A percentile compares a stretch with the other conserved stretches of the same genome.
These are phyloP conservation scores for Arrhopalites spinosus DNA, from an alignment of 2,888 invertebrate genomes.

Conservation along the genomic window DNA sequence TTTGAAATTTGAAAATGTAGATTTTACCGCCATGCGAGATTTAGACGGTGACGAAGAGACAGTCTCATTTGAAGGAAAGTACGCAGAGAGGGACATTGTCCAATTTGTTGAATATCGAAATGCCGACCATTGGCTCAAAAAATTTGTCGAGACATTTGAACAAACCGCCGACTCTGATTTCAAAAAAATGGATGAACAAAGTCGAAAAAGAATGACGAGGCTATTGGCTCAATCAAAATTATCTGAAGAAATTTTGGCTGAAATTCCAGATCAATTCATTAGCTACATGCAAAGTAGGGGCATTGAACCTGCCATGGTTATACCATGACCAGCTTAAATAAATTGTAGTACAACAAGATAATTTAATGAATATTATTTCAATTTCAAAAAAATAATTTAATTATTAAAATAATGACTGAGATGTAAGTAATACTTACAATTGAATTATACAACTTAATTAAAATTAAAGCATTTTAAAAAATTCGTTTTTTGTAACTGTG, in stretches of 20 bases:
- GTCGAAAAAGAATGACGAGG: slow-evolving; percentile 40
- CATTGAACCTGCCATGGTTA: slow-evolving; percentile 58
- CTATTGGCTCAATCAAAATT: slow-evolving; percentile 56
- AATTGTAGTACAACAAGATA: too few species aligned
- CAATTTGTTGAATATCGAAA: slow-evolving; percentile 64
- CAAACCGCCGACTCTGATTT: neutral
- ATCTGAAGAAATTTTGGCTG: slow-evolving; percentile 63
- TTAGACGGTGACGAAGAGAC: slow-evolving; percentile 61
- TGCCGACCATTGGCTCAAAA: slow-evolving; percentile 40
- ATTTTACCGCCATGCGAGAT: too few species aligned
- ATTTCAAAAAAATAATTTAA: too few species aligned
- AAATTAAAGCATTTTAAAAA: too few species aligned
- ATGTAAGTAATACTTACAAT: too few species aligned
- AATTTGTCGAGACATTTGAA: slow-evolving; percentile 24
- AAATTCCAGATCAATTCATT: slow-evolving; percentile 59
- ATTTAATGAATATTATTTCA: too few species aligned
- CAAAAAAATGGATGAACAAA: neutral
- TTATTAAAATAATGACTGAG: too few species aligned
- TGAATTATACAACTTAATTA: too few species aligned
- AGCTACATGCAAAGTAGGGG: slow-evolving; percentile 61
- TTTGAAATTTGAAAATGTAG: too few species aligned
- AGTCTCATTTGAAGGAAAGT: slow-evolving; percentile 58
- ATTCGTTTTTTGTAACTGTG: too few species aligned
- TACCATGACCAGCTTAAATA: too few species aligned
- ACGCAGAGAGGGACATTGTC: slow-evolving; percentile 66